Evolutionary conservation across 2,888 invertebrate species (phyloP).

Genomic region (Galerucella nymphaeae): DNA sequence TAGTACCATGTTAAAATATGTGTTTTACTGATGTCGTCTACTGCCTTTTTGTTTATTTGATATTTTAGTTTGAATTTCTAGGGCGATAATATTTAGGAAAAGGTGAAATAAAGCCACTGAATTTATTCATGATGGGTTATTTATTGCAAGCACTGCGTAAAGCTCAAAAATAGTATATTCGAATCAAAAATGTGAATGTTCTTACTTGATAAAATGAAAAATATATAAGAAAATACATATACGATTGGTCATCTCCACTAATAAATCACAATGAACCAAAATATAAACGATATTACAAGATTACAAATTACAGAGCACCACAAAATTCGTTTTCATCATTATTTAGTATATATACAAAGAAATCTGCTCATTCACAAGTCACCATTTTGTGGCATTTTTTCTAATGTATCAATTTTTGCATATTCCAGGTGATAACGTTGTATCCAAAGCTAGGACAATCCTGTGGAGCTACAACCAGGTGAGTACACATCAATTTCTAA

Average conservation of each 20-base stretch:
- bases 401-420: background rate
- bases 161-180: conserved; percentile 61
- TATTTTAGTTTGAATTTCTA: too few relatives aligned
- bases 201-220: conserved; percentile 55
- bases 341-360: conserved; percentile 52
- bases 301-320: conserved; percentile 64
- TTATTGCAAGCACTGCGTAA: conserved; percentile 64
- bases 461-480: too few relatives aligned
- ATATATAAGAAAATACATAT: conserved; percentile 54
- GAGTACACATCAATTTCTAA: too few relatives aligned
- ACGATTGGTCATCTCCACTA: conserved; percentile 57
- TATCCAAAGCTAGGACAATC: too few relatives aligned
- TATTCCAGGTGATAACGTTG: background rate
- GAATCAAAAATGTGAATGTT: conserved; percentile 55
- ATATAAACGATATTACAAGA: conserved; percentile 50
- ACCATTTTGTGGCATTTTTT: conserved; percentile 16
- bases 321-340: conserved; percentile 59
- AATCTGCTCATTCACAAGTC: conserved; percentile 48
- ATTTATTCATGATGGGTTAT: conserved; percentile 44
- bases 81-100: too few relatives aligned
- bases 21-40: too few relatives aligned
- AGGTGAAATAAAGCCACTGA: conserved; percentile 24
- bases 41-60: too few relatives aligned
- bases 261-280: conserved; percentile 64
- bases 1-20: too few relatives aligned